Base-by-base conservation (phyloP, 53 echinoderm and acorn worm genomes). In the Arbacia lixula region DNA sequence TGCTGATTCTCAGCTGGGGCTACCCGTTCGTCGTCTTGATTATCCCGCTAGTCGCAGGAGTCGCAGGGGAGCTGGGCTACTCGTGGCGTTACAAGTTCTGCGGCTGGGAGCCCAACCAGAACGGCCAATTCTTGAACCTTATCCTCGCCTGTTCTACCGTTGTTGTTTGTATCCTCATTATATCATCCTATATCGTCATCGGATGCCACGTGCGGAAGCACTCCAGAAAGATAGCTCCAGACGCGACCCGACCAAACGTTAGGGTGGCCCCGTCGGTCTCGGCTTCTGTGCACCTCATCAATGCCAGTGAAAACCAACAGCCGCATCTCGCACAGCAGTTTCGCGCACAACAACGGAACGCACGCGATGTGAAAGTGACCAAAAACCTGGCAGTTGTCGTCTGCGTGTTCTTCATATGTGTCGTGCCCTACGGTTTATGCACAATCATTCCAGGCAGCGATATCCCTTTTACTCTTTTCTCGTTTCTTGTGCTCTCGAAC, bases 281-380 rank as follows among this genome's bases (percentile, higher is more conserved):
- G n/a, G n/a, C n/a, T n/a, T n/a, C n/a, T n/a, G n/a, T n/a, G n/a
- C 46, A 14, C 46, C 8, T 14, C 6, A 46, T 46, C 46, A 46
- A 14, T n/a, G n/a, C n/a, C n/a, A n/a, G n/a, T n/a, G n/a, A n/a
- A n/a, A n/a, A n/a, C n/a, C n/a, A 46, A 46, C 6, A 46, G 8
- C 8, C 46, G 46, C 46, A 46, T 6, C 46, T 42, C 26, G 71
- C 28, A 41, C 41, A 34, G 20, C 42, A 68, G 26, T 22, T 8
- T 19, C 71, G 49, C 71, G 30, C 42, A 14, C 40, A 71, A 6
- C 71, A 41, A 49, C 29, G 41, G 42, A 71, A 71, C 28, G 71
- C 49, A 29, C 71, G 71, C 25, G 71, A 71, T 42, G 43, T 71
- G 1, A 71, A n/a, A 71, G 71, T 71, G 12, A 71, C 71, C 41